Evolutionary conservation across 1,140 invertebrate genomes (phyloP), one percentile per base, ranked within the genome.

Genomic region (Paralvinella palmiformis): DNA sequence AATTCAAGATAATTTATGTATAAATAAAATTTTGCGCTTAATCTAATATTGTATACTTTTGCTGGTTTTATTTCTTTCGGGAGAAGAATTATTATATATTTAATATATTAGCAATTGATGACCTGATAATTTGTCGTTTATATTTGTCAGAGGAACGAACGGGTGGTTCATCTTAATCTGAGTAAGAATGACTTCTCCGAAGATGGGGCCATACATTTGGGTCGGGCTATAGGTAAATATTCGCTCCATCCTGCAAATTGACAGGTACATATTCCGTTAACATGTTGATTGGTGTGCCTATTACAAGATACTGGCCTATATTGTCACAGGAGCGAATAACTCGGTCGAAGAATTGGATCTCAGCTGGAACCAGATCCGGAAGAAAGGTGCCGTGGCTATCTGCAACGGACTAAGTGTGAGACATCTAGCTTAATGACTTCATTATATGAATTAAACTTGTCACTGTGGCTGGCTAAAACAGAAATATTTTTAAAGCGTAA

Each of bases 181-280:
- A 77, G 75, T 68, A 66, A 74, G 48, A 78, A 78, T 59, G 66
- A 68, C 3, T 73, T 79, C 3, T 71, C 70, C 0, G 64, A 72
- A 22, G 50, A 65, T 2, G 75, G 75, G 0, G 71, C 69, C 6
- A 64, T 73, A 7, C 63, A 65, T 10, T 55, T 79, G 13, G 74
- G 74, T 22, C 63, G 64, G 41, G 69, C 71, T n/a, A 22, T 78
- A 10, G 67, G 74, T 76, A 68, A 37, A 29, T 10, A 52, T 4
- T 20, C 2, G 48, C n/a, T 52, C 24, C 17, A 27, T 52, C 10
- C 20, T 17, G 0, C 24, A 6, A n/a, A 0, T 6, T 50, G 17
- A 50, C 15, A 22, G 5, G 27, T 24, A 22, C 4, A 24, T 50
- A 5, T 4, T 50, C 17, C 45, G 27, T n/a, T 50, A 50, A 3